Evolutionary conservation across 2,797 vertebrate species (phyloP), one percentile per base, ranked within the genome.

Genomic region (Corythornis leucogaster): DNA sequence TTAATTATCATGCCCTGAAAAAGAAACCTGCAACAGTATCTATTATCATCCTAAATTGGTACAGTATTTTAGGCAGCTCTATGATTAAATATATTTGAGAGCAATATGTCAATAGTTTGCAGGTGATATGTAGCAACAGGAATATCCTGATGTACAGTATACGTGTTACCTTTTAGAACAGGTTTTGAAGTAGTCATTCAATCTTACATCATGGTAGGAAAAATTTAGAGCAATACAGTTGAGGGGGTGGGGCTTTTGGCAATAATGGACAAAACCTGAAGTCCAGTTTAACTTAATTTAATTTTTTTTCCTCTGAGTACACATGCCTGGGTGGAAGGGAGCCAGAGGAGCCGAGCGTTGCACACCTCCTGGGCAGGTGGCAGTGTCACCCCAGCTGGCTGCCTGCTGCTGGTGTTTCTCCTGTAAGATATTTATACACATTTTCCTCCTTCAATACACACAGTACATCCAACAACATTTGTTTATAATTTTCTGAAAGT

Each of bases 401-500:
- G 95, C 91, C 82, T 93, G 91, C 84, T 94, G 92, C 84, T 94
- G 94, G 90, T 95, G 88, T 96, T 97, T 96, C 95, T 96, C 93
- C 80, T 97, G 87, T 97, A 96, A 97, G 95, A 95, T 98, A 98
- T 97, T 97, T 97, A 97, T 97, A 96, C 90, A 58, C 95, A 0
- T 30, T 94, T 96, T 90, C 53, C 63, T 97, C 95, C 91, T 95
- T 91, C 79, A 93, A 80, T 87, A 87, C 92, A 82, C 80, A 93
- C 89, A 96, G 75, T 94, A 80, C 83, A 83, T 94, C 95, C 40
- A 24, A 22, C 96, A 95, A 91, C 45, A 95, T 93, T 94, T 97
- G 92, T 97, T 98, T 93, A 96, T 96, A 96, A 94, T 96, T 97
- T 90, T 97, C 96, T 93, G 90, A 91, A 97, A 95, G 80, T 97